Base-by-base conservation (phyloP, 2,888 invertebrate species). In the Hemithea aestivaria region DNA sequence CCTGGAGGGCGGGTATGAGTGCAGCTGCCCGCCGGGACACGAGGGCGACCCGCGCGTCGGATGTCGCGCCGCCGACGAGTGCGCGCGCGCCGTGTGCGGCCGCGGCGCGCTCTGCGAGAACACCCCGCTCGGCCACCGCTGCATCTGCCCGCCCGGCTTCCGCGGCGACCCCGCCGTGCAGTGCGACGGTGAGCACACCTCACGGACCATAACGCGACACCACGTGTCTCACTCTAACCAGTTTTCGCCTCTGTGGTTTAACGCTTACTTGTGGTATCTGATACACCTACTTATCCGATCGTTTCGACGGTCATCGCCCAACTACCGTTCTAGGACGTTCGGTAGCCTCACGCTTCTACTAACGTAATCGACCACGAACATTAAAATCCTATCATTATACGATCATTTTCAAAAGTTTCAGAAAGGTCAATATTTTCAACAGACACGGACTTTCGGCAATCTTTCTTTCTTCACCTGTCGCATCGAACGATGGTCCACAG, bases 111-210 rank as follows among this genome's bases (percentile, higher is more conserved):
- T 91, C 34, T 96, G 96, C 70, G 90, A 91, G 45, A 96, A 96
- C 72, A 83, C 91, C 33, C 91, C 92, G 40, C 96, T 95, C 51
- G 92, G 91, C 57, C 95, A 91, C 76, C 91, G 91, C 53, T 96
- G 96, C 75, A 68, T 91, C 27, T 96, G 96, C 73, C 95, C 95
- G 33, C 91, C 92, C 58, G 96, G 96, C 58, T 95, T 91, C 76
- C 88, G 90, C 53, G 96, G 96, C 56, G 92, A 96, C 75, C 93
- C 96, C 10, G 88, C 91, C 71, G 80, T 89, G 33, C 90, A 89
- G 55, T 96, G 95, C 76, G 89, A 89, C 80, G 94, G 94, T 94
- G 91, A 87, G 83, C 60, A 20, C n/a, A n/a, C n/a, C n/a, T n/a
- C n/a, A n/a, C n/a, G n/a, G n/a, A n/a, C 24, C 29, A 26, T 35